Evolutionary conservation across 1,140 invertebrate species (phyloP), one percentile per base, ranked within the genome.

Genomic region (Bradysia coprophila): DNA sequence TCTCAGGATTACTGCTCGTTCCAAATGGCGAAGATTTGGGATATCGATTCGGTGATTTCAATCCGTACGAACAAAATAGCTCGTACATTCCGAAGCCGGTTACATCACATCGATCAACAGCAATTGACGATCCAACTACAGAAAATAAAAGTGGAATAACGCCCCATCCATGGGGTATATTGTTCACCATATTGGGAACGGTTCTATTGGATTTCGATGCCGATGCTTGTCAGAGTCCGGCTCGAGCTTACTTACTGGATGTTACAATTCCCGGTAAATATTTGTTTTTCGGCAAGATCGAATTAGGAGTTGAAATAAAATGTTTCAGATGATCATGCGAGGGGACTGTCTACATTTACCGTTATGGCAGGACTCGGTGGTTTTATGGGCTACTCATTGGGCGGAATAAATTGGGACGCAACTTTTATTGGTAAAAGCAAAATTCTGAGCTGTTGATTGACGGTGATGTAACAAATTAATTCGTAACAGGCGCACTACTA

Each of bases 281-380:
- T n/a, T n/a, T n/a, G 34, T 34, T 41, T 41, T 31, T 38, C 20
- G 15, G n/a, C n/a, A n/a, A n/a, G n/a, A n/a, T n/a, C n/a, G n/a
- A n/a, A n/a, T n/a, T n/a, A n/a, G n/a, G 33, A 40, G 13, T 21
- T 21, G 16, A 9, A 39, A 18, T 0, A 31, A 48, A 51, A 45
- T 49, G 36, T 58, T 65, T 16, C 57, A 76, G 88, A 91, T 65
- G 91, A 96, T 56, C 91, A 96, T 55, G 82, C 88, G 0, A 74
- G 74, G 48, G 92, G 93, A 1, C 62, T 97, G 2, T 94, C 88
- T 46, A 93, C 89, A 2, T 96, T 97, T 51, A 95, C 91, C 0
- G 76, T 95, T 43, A 94, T 96, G 89, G 91, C 92, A 1, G 93
- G 92, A 0, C 62, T 95, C 0, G 93, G 93, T 6, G 92, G 93